Percentiles rank a stretch among this genome's conserved stretches.
phyloP scores from a whole-genome alignment of 2,888 invertebrate species.

The Sepiola atlantica region DNA sequence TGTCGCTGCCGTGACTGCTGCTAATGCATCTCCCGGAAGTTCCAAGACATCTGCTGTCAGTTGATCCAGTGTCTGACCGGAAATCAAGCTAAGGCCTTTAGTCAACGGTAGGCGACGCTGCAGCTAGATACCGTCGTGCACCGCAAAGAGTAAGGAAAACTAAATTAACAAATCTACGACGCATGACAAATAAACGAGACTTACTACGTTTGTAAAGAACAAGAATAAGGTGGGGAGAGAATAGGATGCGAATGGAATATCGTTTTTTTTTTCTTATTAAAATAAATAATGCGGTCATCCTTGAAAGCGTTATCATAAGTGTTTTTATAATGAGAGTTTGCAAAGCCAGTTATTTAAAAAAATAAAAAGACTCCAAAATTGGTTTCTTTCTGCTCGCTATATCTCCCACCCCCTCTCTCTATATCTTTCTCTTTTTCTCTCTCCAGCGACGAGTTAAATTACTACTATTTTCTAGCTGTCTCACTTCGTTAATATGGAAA shows the following conservation, averaged over 20 bases:
- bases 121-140: not conserved
- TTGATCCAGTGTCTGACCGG: not conserved
- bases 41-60: not conserved
- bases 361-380: not conserved
- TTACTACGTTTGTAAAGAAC: too few relatives aligned
- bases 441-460: too few relatives aligned
- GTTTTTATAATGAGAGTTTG: not conserved
- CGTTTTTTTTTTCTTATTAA: not conserved
- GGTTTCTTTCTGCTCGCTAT: too few relatives aligned
- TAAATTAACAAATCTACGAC: not conserved
- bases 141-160: not conserved
- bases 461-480: too few relatives aligned
- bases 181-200: not conserved
- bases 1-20: not conserved
- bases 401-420: too few relatives aligned
- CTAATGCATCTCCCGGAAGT: not conserved
- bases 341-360: not conserved
- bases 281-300: not conserved
- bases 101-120: not conserved
- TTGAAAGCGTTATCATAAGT: not conserved
- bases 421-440: too few relatives aligned
- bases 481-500: too few relatives aligned
- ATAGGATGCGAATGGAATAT: not conserved
- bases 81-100: not conserved
- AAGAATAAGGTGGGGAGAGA: not conserved